Evolutionary conservation across 1,140 invertebrate genomes (phyloP), one percentile per base, ranked within the genome.

Genomic region (Leptestheria dahalacensis): DNA sequence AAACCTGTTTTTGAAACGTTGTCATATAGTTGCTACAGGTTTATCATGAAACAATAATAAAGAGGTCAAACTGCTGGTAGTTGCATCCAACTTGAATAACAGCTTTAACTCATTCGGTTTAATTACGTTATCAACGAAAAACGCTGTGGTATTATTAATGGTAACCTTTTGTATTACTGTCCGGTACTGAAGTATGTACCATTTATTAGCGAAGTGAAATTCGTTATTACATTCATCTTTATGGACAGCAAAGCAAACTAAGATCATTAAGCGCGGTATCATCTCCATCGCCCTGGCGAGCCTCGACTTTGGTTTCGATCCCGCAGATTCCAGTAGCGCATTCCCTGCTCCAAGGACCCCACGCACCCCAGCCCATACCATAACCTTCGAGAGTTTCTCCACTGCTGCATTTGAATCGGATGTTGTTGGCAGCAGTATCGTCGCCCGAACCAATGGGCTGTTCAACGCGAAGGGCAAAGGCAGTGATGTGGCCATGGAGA

Each of bases 281-380:
- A 23, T 52, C 50, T 2, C 21, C 50, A 23, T 1, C 1, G 6
- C 50, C 50, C 25, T 52, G 50, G 25, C 21, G 15, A 23, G n/a
- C 50, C 15, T 52, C 15, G 2, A 52, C 21, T 15, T 23, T 21
- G 1, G 50, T 52, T 23, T 52, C 15, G 20, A 52, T 4, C 21
- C 50, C 50, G 25, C 50, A 52, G 50, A 52, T 52, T 15, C 50
- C 50, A 2, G 50, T 52, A 1, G 50, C n/a, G 24, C 50, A 52
- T 23, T 52, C 50, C 0, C 1, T 23, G 25, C 20, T 23, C 50
- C 50, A 52, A 12, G 1, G n/a, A 15, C 21, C 25, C 50, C 50
- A 52, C 3, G 20, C 50, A 25, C 50, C 50, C 50, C 50, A 52
- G 2, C 24, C 20, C 6, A 23, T 23, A 23, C 50, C 50, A 11